Percentiles rank a stretch among this genome's conserved stretches.
These are phyloP conservation scores for Trichopoda pennipes DNA, from an alignment of 2,888 invertebrate species.

Conservation along the genomic window DNA sequence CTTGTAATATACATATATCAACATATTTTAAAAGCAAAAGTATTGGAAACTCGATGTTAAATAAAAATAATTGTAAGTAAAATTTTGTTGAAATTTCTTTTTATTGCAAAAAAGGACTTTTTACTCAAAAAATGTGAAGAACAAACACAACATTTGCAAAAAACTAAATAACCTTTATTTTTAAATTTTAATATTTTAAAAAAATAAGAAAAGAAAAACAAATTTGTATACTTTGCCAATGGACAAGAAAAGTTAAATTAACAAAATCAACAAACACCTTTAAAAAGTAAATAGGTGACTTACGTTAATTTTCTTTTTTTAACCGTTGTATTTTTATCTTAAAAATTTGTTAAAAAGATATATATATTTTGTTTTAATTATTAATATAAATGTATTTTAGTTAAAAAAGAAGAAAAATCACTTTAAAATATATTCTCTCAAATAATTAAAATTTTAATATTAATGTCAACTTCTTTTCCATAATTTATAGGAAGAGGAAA, in stretches of 20 bases:
- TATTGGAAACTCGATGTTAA: conserved; percentile 67
- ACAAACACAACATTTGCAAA: conserved; percentile 53
- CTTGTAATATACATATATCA: conserved; percentile 63
- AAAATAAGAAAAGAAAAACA: conserved; percentile 10
- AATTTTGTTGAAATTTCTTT: conserved; percentile 64
- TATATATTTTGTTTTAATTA: conserved; percentile 44
- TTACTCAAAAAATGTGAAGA: conserved; percentile 59
- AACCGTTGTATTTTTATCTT: conserved; percentile 39
- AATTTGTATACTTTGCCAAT: conserved; percentile 31
- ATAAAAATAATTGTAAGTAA: conserved; percentile 67
- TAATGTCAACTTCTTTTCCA: conserved; percentile 72
- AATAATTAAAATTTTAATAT: conserved; percentile 9
- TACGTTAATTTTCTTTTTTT: conserved; percentile 38
- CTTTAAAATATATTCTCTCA: conserved; percentile 11
- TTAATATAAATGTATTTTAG: conserved; percentile 57
- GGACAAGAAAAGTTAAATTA: conserved; percentile 30
- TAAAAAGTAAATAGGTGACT: conserved; percentile 34
- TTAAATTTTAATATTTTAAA: background rate
- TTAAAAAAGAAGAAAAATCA: conserved; percentile 31
- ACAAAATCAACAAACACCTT: conserved; percentile 17
- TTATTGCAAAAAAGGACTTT: conserved; percentile 52
- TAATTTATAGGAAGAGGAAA: conserved; percentile 96
- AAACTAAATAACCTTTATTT: conserved; percentile 13
- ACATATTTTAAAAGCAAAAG: conserved; percentile 65
- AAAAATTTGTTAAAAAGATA: conserved; percentile 28